A percentile compares a stretch with the other conserved stretches of the same genome.
Conservation (phyloP, 2,888 invertebrate species). For the Heliconius ethilla region DNA sequence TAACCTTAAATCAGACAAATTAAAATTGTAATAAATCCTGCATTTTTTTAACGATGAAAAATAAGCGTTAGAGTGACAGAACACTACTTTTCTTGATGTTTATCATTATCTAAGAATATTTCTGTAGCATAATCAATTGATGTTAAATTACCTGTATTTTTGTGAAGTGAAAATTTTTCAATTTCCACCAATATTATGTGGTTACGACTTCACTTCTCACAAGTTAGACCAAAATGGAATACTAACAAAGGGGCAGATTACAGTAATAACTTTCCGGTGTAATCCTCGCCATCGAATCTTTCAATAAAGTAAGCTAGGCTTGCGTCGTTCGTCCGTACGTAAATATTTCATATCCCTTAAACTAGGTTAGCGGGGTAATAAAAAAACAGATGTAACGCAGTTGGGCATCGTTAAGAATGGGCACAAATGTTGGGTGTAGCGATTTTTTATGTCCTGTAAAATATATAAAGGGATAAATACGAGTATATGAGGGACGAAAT, state of each 20-base stretch:
- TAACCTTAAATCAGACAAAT: too few relatives aligned
- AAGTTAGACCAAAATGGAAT: background rate
- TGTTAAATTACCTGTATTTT: too few relatives aligned
- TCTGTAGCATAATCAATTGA: too few relatives aligned
- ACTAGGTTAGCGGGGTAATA: constrained; percentile 39
- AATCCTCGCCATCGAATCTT: constrained; percentile 31
- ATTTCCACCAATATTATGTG: background rate
- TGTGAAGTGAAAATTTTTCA: background rate
- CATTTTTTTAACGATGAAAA: too few relatives aligned
- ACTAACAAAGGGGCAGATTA: constrained; percentile 26
- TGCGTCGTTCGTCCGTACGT: constrained; percentile 15
- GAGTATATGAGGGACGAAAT: too few relatives aligned
- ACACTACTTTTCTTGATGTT: too few relatives aligned
- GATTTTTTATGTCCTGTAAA: background rate
- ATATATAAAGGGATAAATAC: background rate
- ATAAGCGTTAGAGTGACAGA: too few relatives aligned
- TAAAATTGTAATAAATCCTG: too few relatives aligned
- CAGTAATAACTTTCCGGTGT: constrained; percentile 28
- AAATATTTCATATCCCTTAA: constrained; percentile 31
- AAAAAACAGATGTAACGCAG: constrained; percentile 38
- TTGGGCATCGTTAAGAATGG: constrained; percentile 19
- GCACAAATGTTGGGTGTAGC: constrained; percentile 24
- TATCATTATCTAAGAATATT: too few relatives aligned
- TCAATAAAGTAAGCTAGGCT: constrained; percentile 39
- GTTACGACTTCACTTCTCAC: background rate